phyloP scores from a whole-genome alignment of 2,113 vertebrate species.

The Hippocampus guttulatus region DNA sequence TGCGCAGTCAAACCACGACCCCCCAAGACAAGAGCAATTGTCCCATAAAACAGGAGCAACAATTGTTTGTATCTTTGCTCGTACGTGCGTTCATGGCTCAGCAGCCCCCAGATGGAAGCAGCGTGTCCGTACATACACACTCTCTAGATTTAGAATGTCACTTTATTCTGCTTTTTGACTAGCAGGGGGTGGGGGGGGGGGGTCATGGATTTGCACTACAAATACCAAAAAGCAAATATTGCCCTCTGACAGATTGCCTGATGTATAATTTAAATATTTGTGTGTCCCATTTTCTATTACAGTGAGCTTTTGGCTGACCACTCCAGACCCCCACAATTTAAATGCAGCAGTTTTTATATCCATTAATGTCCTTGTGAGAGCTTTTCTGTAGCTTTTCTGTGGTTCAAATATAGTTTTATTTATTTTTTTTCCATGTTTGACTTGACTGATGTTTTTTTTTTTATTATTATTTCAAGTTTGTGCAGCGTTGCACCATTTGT shows the following conservation, averaged over 20 bases:
- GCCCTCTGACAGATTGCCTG: slow-evolving; percentile 30
- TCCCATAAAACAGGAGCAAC: slow-evolving; percentile 61
- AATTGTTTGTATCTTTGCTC: slow-evolving; percentile 64
- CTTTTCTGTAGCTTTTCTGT: slow-evolving; percentile 18
- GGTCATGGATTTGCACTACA: slow-evolving; percentile 23
- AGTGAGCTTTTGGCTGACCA: slow-evolving; percentile 26
- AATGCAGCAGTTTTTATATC: background rate
- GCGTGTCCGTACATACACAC: slow-evolving; percentile 33
- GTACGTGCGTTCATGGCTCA: slow-evolving; percentile 51
- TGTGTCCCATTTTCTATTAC: slow-evolving; percentile 27
- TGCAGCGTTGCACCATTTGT: slow-evolving; percentile 46
- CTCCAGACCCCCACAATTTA: slow-evolving; percentile 18
- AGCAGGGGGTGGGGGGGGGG: slow-evolving; percentile 24
- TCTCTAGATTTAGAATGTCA: slow-evolving; percentile 49
- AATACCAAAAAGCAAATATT: slow-evolving; percentile 31
- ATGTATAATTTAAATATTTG: slow-evolving; percentile 41
- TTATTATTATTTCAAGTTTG: slow-evolving; percentile 23
- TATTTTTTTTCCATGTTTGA: slow-evolving; percentile 1
- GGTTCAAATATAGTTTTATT: background rate
- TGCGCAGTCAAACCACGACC: slow-evolving; percentile 53
- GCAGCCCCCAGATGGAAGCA: slow-evolving; percentile 56
- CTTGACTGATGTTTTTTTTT: slow-evolving; percentile 15
- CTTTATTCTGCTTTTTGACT: slow-evolving; percentile 41
- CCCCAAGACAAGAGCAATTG: slow-evolving; percentile 64
- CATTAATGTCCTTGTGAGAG: slow-evolving; percentile 16